Base-by-base conservation (phyloP, 2,113 vertebrate genomes). In the Megaceryle torquata region DNA sequence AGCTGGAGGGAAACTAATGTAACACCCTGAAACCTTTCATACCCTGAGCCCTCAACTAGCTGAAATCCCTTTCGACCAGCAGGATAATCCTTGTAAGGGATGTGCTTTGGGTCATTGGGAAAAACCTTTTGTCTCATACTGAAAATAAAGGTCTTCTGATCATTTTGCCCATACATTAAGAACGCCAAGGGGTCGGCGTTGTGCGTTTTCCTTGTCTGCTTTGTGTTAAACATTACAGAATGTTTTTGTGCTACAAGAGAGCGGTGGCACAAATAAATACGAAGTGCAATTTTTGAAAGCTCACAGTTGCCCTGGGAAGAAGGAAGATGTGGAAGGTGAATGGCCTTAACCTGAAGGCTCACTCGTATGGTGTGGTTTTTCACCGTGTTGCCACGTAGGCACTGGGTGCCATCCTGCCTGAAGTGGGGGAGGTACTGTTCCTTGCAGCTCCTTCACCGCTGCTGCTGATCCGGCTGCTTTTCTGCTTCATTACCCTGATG, bases 401-500 rank as follows among this genome's bases (percentile, higher is more conserved):
- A 5, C 81, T 54, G 71, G 44, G 39, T 93, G 61, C 91, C 88
- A 72, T 96, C 69, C 88, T 94, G 86, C 86, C 67, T 78, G 74
- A 48, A 7, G 5, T 65, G 75, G 75, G 82, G 67, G 51, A 93
- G 85, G 64, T 91, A 86, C 64, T 1, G 31, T 61, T 91, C 75
- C 76, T 76, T 7, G 0, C 79, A 29, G 71, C 67, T 89, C 83
- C 91, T 93, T 81, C 22, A 0, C 60, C 21, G 44, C 94, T 92
- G 63, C 59, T 96, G 67, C 83, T 96, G 95, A 95, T 91, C 82
- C 67, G 72, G 53, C 91, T 95, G 85, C 89, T 96, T 79, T 98
- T 97, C 85, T 97, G 91, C 94, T 95, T 97, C 95, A 94, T 96
- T 96, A 95, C 77, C 28, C 91, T 96, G 82, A 91, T 85, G 63